Evolutionary conservation across 2,888 invertebrate species (phyloP).

Genomic region (Synanthedon tipuliformis): DNA sequence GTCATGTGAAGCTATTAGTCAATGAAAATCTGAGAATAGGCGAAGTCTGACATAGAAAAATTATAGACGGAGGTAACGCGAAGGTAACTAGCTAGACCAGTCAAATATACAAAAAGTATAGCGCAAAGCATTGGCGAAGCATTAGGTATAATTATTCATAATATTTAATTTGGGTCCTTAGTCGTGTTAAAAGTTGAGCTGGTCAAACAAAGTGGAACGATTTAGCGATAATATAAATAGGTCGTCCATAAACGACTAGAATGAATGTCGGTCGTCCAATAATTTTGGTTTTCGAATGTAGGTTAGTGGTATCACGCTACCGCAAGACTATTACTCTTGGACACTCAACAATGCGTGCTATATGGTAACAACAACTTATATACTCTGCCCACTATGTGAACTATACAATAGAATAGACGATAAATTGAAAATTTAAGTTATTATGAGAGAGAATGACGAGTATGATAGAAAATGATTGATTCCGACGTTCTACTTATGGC

Average conservation of each 20-base stretch:
- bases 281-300: conserved; percentile 50
- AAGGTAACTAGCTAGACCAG: no score
- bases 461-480: no score
- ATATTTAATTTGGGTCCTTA: conserved; percentile 4
- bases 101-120: no score
- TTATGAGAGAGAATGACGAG: no score
- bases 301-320: conserved; percentile 59
- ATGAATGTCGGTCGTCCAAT: conserved; percentile 47
- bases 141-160: no score
- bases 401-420: no score
- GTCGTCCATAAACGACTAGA: conserved; percentile 48
- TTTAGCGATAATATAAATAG: conserved; percentile 55
- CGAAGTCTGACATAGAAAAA: no score
- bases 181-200: conserved; percentile 22
- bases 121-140: no score
- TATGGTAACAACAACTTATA: conserved; percentile 4
- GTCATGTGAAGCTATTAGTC: conserved; percentile 15
- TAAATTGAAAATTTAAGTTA: no score
- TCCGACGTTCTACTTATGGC: no score
- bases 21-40: conserved; percentile 1
- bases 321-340: conserved; percentile 14
- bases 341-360: conserved; percentile 9
- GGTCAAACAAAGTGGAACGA: conserved; percentile 49
- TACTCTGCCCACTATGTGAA: neutral
- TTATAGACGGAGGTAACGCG: no score